Evolutionary conservation across 2,113 vertebrate genomes (phyloP), one percentile per base, ranked within the genome.

Genomic region (Ailuropoda melanoleuca): DNA sequence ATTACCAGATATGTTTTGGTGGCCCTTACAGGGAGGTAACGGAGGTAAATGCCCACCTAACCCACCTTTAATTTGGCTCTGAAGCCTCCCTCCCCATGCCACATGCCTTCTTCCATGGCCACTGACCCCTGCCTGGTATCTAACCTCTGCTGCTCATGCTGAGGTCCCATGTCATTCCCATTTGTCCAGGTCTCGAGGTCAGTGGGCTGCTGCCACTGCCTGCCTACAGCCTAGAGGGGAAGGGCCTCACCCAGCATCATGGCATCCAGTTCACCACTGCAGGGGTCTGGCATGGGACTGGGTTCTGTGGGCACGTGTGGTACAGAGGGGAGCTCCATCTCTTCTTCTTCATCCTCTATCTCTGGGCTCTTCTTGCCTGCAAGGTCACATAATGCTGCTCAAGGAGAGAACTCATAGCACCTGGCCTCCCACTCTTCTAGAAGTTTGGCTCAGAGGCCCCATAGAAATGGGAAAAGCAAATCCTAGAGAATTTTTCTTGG

Each of bases 251-350:
- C 99, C 34, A 99, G 96, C 98, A 99, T 99, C 62, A 99, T 98
- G 81, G 99, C 99, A 89, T 99, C 99, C 88, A 99, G 98, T 3
- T 98, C 97, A 89, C 99, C 99, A n/a, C 94, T 99, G 98, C 99
- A 99, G 70, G 99, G 99, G 96, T 99, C 97, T 21, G 99, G 99
- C 84, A 97, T 93, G 53, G 88, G 93, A 95, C 92, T 96, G 80
- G 93, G 97, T 10, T 94, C 93, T 37, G 88, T 64, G 95, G 98
- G 89, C 70, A 83, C 43, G 43, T 95, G 91, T 12, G 98, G 24
- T 50, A 88, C 82, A 83, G 81, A 75, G 37, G 62, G 29, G 31
- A 81, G 15, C 62, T 88, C 70, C 0, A 0, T 43, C 48, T 95
- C 88, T 72, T 98, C 95, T 55, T 97, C 96, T 24, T 96, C 89